Evolutionary conservation across 2,113 vertebrate species (phyloP).

Genomic region (Malurus melanocephalus): DNA sequence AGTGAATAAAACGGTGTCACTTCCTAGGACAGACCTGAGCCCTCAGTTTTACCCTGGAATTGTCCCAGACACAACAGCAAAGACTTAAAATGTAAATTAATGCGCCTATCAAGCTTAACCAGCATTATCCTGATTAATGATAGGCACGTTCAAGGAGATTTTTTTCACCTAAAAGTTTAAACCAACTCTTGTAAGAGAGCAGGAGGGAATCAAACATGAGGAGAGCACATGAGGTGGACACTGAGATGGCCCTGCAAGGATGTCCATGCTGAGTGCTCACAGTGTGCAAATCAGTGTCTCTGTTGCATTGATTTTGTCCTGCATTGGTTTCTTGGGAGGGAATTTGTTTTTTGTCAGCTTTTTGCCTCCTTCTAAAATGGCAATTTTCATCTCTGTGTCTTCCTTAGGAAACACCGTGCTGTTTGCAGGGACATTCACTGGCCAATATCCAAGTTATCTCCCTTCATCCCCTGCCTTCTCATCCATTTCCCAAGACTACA

Average conservation of each 20-base stretch:
- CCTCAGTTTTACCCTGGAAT: neutral
- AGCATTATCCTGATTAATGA: neutral
- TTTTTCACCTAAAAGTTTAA: neutral
- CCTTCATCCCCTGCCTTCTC: neutral
- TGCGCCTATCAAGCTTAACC: neutral
- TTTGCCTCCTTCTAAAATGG: neutral
- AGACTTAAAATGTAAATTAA: slow-evolving; percentile 1
- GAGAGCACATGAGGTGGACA: neutral
- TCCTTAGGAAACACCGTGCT: neutral
- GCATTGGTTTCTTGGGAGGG: neutral
- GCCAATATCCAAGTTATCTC: neutral
- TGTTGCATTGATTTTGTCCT: neutral
- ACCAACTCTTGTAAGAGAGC: neutral
- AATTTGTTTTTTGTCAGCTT: neutral
- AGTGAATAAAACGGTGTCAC: neutral
- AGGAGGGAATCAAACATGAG: neutral
- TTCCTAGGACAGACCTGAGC: neutral
- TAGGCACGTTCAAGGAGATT: neutral
- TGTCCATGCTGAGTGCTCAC: neutral
- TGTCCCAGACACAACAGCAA: neutral
- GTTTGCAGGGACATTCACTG: neutral
- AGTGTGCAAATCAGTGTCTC: rapidly evolving
- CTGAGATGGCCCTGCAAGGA: neutral
- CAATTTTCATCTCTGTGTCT: neutral
- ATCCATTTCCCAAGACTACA: neutral